phyloP scores from a whole-genome alignment of 2,113 vertebrate genomes.

The Carassius auratus region DNA sequence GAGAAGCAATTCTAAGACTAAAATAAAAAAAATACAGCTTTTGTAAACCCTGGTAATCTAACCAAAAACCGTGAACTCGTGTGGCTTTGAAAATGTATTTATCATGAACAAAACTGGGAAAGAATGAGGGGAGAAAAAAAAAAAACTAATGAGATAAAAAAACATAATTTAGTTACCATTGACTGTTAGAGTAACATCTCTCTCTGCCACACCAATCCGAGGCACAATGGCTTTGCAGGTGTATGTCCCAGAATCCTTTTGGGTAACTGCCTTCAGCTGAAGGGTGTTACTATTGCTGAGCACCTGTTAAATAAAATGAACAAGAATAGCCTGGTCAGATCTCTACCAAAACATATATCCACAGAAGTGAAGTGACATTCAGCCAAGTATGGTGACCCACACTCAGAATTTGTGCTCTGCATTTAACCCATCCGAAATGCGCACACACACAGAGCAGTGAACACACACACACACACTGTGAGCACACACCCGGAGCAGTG shows the following conservation, averaged over 20 bases:
- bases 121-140: not conserved
- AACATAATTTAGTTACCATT: conserved; percentile 77
- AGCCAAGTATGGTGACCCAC: no score
- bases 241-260: conserved; percentile 85
- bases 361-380: no score
- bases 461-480: no score
- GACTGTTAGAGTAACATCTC: conserved; percentile 84
- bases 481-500: no score
- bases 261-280: conserved; percentile 81
- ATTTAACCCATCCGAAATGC: no score
- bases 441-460: no score
- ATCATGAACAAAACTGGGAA: not conserved
- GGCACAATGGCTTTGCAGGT: conserved; percentile 86
- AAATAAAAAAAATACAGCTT: not conserved
- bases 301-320: conserved; percentile 75
- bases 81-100: not conserved
- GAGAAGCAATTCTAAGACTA: not conserved
- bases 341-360: not conserved
- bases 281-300: conserved; percentile 85
- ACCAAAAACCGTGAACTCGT: not conserved
- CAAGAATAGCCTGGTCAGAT: conserved; percentile 44
- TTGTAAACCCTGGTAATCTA: not conserved
- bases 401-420: no score
- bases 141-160: not conserved
- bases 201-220: conserved; percentile 80